Evolutionary conservation across 2,888 invertebrate genomes (phyloP), one percentile per base, ranked within the genome.

Genomic region (Dendrolimus pini): DNA sequence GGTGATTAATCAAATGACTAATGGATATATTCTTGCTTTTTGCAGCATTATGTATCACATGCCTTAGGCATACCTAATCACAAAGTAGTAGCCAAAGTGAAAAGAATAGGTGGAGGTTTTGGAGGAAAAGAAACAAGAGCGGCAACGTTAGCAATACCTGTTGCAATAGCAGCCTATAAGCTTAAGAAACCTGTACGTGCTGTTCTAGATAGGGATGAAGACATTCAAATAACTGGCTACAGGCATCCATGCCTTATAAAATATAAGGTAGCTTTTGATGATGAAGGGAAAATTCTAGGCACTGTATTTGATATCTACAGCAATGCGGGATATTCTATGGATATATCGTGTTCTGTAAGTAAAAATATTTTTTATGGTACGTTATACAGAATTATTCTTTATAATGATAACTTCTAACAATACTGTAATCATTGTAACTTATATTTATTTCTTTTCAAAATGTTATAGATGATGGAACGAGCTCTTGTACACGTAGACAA

Each of bases 51-150:
- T n/a, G 86, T 93, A 0, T 92, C 95, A 3, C 83, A 92, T 65
- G 89, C 93, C 14, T 87, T 97, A 52, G 91, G 91, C 53, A 88
- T 96, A 60, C 93, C 94, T 0, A 92, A 92, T 61, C 93, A 94
- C 74, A 93, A 93, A 83, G 88, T 97, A 9, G 89, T 93, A 1
- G 91, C 93, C 42, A 93, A 93, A 79, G 94, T 95, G 0, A 96
- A 96, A 79, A 91, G 97, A 68, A 83, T 97, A 59, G 97, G 96
- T 1, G 97, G 97, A 47, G 97, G 96, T 55, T 97, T 97, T 78
- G 97, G 97, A 12, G 97, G 97, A 0, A 97, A 97, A 82, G 97
- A 97, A 84, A 93, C 95, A 0, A 92, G 94, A 65, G 83, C 92
- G 6, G 70, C 84, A 6, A 65, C 93, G 9, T 73, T 95, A 30